Evolutionary conservation across 2,797 vertebrate species (phyloP).

Genomic region (Catostomus latipinnis): DNA sequence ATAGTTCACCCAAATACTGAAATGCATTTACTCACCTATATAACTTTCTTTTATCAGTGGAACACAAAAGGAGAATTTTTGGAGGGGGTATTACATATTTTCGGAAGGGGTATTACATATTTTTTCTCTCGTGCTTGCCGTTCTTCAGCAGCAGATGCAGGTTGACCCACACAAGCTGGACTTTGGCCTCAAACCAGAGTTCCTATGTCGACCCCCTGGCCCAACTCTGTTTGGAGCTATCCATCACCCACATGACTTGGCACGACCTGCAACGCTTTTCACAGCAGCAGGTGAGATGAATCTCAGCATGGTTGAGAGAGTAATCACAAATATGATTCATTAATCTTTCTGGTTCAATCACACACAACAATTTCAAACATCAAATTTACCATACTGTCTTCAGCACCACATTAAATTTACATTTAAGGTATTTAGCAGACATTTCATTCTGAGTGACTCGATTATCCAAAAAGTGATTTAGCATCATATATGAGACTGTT

Average conservation of each 20-base stretch:
- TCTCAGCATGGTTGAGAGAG: not conserved
- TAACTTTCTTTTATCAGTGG: too few relatives aligned
- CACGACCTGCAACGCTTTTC: conserved; percentile 93
- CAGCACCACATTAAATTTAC: not conserved
- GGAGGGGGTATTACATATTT: not conserved
- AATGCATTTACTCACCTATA: too few relatives aligned
- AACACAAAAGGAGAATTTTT: too few relatives aligned
- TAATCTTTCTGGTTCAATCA: not conserved
- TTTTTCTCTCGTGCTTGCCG: conserved; percentile 61
- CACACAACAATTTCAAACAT: not conserved
- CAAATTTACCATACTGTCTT: not conserved
- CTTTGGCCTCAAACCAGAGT: conserved; percentile 96
- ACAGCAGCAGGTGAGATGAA: conserved; percentile 86
- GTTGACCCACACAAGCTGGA: conserved; percentile 97
- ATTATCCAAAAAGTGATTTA: too few relatives aligned
- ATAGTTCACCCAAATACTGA: too few relatives aligned
- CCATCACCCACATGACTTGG: conserved; percentile 93
- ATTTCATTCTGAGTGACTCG: too few relatives aligned
- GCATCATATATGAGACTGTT: too few relatives aligned
- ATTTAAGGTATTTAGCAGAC: too few relatives aligned
- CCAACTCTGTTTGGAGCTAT: conserved; percentile 94
- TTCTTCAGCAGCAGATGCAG: conserved; percentile 96
- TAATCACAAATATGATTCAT: too few relatives aligned
- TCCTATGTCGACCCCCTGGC: conserved; percentile 92
- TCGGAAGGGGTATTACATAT: not conserved